Percentiles rank a stretch among this genome's conserved stretches.
Evolutionary conservation across 2,888 invertebrate species (phyloP).

Genomic region (Rutpela maculata): DNA sequence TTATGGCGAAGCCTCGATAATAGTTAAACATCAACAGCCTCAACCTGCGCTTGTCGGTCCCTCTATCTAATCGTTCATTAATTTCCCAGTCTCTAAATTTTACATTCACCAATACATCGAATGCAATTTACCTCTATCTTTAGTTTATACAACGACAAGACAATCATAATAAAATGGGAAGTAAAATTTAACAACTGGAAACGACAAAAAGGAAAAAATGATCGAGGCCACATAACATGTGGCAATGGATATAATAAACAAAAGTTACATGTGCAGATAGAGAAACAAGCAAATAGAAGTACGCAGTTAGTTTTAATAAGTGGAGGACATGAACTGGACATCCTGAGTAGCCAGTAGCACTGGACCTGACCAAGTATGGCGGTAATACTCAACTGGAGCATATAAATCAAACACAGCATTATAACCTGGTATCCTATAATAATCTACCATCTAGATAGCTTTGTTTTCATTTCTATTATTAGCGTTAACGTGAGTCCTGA

Average conservation of each 20-base stretch:
- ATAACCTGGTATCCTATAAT: constrained; percentile 56
- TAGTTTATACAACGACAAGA: neutral
- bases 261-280: constrained; percentile 38
- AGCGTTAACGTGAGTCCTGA: constrained; percentile 51
- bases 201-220: constrained; percentile 11
- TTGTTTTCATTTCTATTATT: constrained; percentile 59
- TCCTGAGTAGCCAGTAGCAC: constrained; percentile 55
- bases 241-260: constrained; percentile 36
- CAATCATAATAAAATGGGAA: constrained; percentile 19
- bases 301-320: constrained; percentile 37
- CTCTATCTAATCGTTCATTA: too few species aligned
- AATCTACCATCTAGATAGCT: constrained; percentile 60
- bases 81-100: too few species aligned
- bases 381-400: constrained; percentile 59
- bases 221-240: constrained; percentile 38
- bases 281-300: constrained; percentile 38
- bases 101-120: neutral
- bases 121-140: neutral
- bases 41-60: too few species aligned
- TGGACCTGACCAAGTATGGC: constrained; percentile 60
- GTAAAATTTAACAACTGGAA: constrained; percentile 17
- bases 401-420: constrained; percentile 60
- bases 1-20: too few species aligned
- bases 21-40: too few species aligned
- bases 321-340: constrained; percentile 52